These are phyloP conservation scores for Monopis laevigella DNA, from an alignment of 2,888 invertebrate genomes.

Conservation along the genomic window DNA sequence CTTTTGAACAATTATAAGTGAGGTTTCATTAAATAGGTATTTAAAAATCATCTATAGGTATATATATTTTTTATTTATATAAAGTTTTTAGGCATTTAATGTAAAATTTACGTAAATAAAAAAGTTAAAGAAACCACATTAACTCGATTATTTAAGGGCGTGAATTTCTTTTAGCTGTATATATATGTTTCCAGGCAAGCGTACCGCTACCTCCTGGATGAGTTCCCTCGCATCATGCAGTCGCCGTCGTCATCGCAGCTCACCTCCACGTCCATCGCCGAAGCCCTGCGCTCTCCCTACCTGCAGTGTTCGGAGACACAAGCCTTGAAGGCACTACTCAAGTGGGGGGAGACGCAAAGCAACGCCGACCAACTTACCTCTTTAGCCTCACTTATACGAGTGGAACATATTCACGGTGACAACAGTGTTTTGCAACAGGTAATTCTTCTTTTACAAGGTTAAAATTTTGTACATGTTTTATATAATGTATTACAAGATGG, in stretches of 20 bases:
- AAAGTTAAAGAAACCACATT: no score
- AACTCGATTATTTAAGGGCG: no score
- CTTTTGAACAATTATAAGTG: no score
- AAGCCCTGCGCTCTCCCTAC: conserved; percentile 73
- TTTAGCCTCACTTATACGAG: conserved; percentile 83
- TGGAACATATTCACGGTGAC: conserved; percentile 91
- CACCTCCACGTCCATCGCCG: no score
- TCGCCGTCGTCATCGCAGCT: conserved; percentile 83
- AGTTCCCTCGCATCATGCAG: conserved; percentile 88
- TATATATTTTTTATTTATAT: no score
- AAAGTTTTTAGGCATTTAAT: no score
- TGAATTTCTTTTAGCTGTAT: no score
- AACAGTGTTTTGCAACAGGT: conserved; percentile 80
- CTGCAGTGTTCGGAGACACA: conserved; percentile 89
- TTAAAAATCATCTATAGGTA: no score
- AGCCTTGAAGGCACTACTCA: conserved; percentile 69
- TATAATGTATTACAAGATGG: no score
- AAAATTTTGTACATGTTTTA: background rate
- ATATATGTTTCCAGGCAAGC: conserved; percentile 72
- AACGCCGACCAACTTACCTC: conserved; percentile 71
- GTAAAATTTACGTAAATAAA: no score
- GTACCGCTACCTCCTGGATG: conserved; percentile 90
- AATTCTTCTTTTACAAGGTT: no score
- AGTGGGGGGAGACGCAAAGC: conserved; percentile 82
- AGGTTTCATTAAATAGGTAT: no score